Evolutionary conservation across 1,140 invertebrate species (phyloP).

Genomic region (Bombus picipes): DNA sequence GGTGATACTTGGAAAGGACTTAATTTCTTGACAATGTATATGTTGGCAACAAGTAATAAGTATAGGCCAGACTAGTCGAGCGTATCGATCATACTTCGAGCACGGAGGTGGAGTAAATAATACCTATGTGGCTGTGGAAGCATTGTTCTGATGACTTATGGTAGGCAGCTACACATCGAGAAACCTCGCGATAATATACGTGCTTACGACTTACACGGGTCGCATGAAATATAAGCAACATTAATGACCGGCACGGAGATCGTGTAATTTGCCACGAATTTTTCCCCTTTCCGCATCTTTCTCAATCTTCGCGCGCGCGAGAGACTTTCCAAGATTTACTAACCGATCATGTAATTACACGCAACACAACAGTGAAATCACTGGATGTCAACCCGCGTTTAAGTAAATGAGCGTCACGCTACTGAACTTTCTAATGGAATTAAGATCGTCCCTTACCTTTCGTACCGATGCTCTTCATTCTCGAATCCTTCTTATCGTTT

Average conservation of each 20-base stretch:
- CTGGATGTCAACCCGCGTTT: not conserved
- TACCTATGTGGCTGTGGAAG: conserved; percentile 51
- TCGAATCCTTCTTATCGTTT: not conserved
- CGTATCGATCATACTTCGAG: conserved; percentile 60
- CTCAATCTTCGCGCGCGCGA: not conserved
- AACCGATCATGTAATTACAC: conserved; percentile 1
- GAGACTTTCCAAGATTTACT: not conserved
- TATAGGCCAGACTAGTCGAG: conserved; percentile 15
- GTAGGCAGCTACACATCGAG: conserved; percentile 50
- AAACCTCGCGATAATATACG: conserved; percentile 51
- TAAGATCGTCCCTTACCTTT: not conserved
- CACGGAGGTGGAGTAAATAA: conserved; percentile 59
- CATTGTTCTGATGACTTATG: conserved; percentile 69
- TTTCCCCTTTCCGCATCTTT: conserved; percentile 19
- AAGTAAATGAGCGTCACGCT: not conserved
- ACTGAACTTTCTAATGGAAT: conserved; percentile 5
- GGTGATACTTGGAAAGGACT: not conserved
- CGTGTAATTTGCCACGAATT: conserved; percentile 36
- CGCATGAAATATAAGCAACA: conserved; percentile 55
- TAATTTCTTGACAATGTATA: not conserved
- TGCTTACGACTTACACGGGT: conserved; percentile 42
- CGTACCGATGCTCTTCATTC: not conserved
- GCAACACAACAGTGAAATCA: conserved; percentile 2
- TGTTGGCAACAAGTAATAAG: not conserved
- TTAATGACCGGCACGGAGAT: conserved; percentile 43